Evolutionary conservation across 2,797 vertebrate genomes (phyloP).

Genomic region (Lophura swinhoii): DNA sequence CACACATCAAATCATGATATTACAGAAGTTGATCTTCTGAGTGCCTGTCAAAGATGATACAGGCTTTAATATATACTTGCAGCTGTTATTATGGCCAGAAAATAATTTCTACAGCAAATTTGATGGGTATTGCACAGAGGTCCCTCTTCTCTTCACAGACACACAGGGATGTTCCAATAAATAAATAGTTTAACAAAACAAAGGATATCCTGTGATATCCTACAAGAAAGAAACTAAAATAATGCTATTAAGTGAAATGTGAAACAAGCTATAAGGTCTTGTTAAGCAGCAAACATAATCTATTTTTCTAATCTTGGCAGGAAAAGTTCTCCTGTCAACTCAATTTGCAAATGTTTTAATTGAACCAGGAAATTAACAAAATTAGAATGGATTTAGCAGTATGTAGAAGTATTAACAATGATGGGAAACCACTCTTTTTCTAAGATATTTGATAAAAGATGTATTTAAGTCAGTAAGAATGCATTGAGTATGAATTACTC

Average conservation of each 20-base stretch:
- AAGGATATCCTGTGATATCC: not conserved
- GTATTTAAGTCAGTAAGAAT: not conserved
- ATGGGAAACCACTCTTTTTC: not conserved
- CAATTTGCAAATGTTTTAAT: not conserved
- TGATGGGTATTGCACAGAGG: not conserved
- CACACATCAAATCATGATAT: not conserved
- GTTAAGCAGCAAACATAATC: not conserved
- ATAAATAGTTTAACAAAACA: not conserved
- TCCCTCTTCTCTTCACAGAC: not conserved
- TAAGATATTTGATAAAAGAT: not conserved
- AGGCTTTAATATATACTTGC: not conserved
- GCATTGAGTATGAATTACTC: not conserved
- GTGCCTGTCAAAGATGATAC: not conserved
- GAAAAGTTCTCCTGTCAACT: not conserved
- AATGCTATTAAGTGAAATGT: not conserved
- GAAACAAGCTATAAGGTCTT: not conserved
- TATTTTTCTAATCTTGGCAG: not conserved
- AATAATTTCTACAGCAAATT: not conserved
- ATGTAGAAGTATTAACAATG: not conserved
- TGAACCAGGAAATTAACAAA: not conserved
- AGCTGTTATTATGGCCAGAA: not conserved
- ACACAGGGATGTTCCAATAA: not conserved
- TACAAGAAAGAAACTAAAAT: not conserved
- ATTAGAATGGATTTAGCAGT: not conserved
- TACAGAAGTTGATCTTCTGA: not conserved